Evolutionary conservation across 2,888 invertebrate species (phyloP).

Genomic region (Apomyelois bistriatella): DNA sequence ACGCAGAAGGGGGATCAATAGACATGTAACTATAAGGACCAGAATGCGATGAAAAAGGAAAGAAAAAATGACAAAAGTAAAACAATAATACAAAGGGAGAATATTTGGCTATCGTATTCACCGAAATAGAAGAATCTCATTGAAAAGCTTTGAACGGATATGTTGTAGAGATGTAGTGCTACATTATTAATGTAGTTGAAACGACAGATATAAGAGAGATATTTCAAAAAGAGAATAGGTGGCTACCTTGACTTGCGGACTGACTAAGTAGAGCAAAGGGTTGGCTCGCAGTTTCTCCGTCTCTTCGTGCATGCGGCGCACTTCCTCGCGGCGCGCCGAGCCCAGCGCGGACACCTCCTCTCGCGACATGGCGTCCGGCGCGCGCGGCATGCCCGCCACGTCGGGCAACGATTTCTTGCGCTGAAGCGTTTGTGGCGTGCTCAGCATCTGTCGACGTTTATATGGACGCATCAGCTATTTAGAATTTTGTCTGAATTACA

Average conservation of each 20-base stretch:
- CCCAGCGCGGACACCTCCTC: slow-evolving; percentile 97
- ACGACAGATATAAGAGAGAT: no score
- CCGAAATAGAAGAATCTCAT: no score
- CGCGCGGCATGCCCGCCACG: slow-evolving; percentile 90
- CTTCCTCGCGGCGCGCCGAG: slow-evolving; percentile 95
- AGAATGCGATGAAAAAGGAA: no score
- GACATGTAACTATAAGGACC: no score
- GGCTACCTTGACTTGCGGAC: slow-evolving; percentile 96
- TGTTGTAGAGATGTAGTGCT: no score
- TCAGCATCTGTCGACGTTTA: slow-evolving; percentile 83
- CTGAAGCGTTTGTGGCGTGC: slow-evolving; percentile 88
- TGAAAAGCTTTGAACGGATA: no score
- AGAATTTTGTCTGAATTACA: background rate
- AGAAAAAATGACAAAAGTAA: no score
- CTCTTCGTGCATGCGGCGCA: slow-evolving; percentile 94
- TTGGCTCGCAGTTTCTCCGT: slow-evolving; percentile 95
- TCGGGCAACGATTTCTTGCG: slow-evolving; percentile 98
- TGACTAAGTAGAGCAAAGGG: slow-evolving; percentile 96
- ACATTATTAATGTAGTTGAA: no score
- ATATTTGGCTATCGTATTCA: no score
- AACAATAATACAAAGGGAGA: no score
- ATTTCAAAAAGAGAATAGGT: no score
- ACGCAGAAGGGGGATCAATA: no score
- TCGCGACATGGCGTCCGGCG: slow-evolving; percentile 90
- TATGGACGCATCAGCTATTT: background rate